Percentiles rank a stretch among this genome's conserved stretches.
These are phyloP conservation scores for Percopsis omiscomaycus DNA, from an alignment of 2,797 vertebrate genomes.

Conservation along the genomic window DNA sequence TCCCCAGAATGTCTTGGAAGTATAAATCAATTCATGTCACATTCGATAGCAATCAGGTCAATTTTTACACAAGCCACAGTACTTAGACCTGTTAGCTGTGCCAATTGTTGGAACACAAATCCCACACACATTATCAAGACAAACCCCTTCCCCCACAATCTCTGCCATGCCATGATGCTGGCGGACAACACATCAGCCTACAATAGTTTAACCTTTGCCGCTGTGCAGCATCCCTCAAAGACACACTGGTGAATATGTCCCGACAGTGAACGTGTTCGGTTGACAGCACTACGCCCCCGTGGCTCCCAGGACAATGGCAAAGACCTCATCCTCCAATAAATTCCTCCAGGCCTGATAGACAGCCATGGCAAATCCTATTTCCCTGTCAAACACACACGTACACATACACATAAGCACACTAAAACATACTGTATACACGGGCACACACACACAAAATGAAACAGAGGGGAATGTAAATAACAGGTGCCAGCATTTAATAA, in stretches of 20 bases:
- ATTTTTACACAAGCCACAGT: conserved; percentile 41
- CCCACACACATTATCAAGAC: neutral
- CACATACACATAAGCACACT: neutral
- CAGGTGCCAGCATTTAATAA: conserved; percentile 57
- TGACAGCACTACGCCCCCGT: conserved; percentile 72
- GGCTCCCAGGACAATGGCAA: conserved; percentile 68
- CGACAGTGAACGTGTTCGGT: conserved; percentile 61
- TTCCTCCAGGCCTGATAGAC: conserved; percentile 64
- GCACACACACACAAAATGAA: neutral
- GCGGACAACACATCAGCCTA: conserved; percentile 48
- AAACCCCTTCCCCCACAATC: neutral
- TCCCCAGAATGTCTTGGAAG: conserved; percentile 10
- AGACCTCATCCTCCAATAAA: conserved; percentile 64
- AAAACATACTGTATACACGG: neutral
- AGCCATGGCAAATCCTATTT: conserved; percentile 74
- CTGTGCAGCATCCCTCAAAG: conserved; percentile 66
- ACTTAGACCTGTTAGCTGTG: conserved; percentile 35
- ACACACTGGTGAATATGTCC: conserved; percentile 39
- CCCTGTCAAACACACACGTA: conserved; percentile 31
- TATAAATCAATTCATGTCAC: conserved; percentile 48
- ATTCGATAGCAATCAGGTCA: conserved; percentile 37
- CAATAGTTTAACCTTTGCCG: conserved; percentile 69
- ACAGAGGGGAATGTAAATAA: conserved; percentile 36
- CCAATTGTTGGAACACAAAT: conserved; percentile 46
- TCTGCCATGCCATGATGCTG: conserved; percentile 53